Conservation (phyloP, 2,888 invertebrate species). For the Papilio protenor region DNA sequence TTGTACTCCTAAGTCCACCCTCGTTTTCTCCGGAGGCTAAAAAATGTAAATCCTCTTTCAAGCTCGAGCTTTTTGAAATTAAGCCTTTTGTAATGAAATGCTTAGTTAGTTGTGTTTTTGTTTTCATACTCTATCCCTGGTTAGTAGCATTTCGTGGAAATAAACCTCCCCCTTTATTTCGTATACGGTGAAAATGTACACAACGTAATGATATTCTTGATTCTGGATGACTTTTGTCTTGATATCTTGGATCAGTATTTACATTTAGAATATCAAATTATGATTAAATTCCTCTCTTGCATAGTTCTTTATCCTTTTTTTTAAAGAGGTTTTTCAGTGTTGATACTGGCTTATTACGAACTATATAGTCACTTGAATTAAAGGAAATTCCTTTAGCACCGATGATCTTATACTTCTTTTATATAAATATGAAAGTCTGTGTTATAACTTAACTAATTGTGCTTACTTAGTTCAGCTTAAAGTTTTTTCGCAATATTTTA, state of each 20-base stretch:
- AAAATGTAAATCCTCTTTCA: constrained; percentile 70
- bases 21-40: constrained; percentile 62
- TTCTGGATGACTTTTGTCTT: constrained; percentile 14
- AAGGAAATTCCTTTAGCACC: no score
- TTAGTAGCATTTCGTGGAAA: constrained; percentile 30
- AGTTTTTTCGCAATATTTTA: no score
- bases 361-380: no score
- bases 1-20: constrained; percentile 43
- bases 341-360: no score
- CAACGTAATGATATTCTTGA: constrained; percentile 28
- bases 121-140: constrained; percentile 50
- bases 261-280: background rate
- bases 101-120: constrained; percentile 65
- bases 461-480: no score
- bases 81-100: constrained; percentile 78
- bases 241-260: constrained; percentile 5
- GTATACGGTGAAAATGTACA: constrained; percentile 49
- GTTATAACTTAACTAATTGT: no score
- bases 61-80: constrained; percentile 67
- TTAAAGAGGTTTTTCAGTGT: no score
- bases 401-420: no score
- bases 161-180: constrained; percentile 23
- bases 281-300: background rate
- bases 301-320: no score
- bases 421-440: no score